These are phyloP conservation scores for Orcinus orca DNA, from an alignment of 2,113 vertebrate species.

Conservation along the genomic window DNA sequence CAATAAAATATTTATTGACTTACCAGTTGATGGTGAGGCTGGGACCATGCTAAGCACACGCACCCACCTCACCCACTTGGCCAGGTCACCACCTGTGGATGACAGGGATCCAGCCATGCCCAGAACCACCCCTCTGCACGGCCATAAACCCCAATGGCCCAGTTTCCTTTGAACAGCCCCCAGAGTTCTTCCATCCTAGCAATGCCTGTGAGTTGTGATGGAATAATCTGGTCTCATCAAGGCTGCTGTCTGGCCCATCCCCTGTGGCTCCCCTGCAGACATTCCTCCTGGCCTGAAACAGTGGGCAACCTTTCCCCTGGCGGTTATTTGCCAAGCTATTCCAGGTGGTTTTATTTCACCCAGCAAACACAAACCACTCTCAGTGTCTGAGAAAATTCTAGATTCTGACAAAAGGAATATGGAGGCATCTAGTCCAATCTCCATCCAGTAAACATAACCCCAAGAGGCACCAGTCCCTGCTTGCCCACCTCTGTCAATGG, in stretches of 20 bases:
- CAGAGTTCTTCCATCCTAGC: constrained; percentile 58
- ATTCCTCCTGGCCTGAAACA: constrained; percentile 49
- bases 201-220: constrained; percentile 59
- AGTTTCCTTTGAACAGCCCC: constrained; percentile 40
- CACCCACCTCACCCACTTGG: not conserved
- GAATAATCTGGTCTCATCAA: constrained; percentile 60
- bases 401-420: not conserved
- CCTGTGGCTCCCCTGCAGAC: not conserved
- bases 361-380: not conserved
- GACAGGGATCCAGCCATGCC: not conserved
- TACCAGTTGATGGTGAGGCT: not conserved
- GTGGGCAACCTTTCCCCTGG: not conserved
- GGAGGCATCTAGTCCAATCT: not conserved
- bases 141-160: constrained; percentile 58
- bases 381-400: constrained; percentile 17
- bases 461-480: not conserved
- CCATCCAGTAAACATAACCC: not conserved
- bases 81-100: not conserved
- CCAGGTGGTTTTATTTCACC: constrained; percentile 51
- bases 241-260: constrained; percentile 44
- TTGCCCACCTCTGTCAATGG: not conserved
- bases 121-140: not conserved
- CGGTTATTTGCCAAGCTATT: not conserved
- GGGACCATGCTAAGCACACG: not conserved
- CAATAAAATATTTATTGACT: not conserved